Base-by-base conservation (phyloP, 2,113 vertebrate genomes). In the Passer montanus region DNA sequence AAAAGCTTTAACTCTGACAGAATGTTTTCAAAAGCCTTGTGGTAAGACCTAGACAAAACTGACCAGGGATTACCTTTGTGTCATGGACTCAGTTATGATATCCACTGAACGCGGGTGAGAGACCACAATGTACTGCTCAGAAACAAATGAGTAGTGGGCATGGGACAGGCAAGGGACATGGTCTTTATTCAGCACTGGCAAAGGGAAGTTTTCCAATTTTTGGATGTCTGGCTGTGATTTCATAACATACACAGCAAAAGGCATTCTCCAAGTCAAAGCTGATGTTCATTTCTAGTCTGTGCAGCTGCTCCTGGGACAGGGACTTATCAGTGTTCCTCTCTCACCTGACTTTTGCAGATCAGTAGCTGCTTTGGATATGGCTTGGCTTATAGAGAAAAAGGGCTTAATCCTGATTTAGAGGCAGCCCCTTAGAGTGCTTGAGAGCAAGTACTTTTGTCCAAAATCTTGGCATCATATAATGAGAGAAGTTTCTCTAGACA, bases 101-200 rank as follows among this genome's bases (percentile, higher is more conserved):
- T 24, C 24, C 46, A 27, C 18, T 1, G 2, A 69, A 33, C 17
- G 24, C 6, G 14, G 0, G 2, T 24, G 56, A 90, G 44, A 41
- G 8, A 46, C 26, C 22, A n/a, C 0, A 0, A 6, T 14, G 10
- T 18, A 17, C 18, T 59, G 55, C 44, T 41, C 41, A 41, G 28
- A 46, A 84, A 43, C 0, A 2, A 82, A 43, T 27, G 11, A 52
- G 7, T 22, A 2, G 16, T 53, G 53, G 31, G 19, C 62, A 22
- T 24, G 41, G 73, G 33, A 8, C 14, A 33, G 60, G 33, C 24
- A 44, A 62, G 41, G n/a, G 41, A 75, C 8, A 13, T 77, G 9
- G 13, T 70, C 27, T 72, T 87, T 50, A 47, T 76, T 83, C 22
- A 73, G 15, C 8, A 24, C 19, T 37, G 35, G 22, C 11, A 64